Percentiles rank a stretch among this genome's conserved stretches.
Conservation (phyloP, 2,113 vertebrate species). For the Psophia crepitans region DNA sequence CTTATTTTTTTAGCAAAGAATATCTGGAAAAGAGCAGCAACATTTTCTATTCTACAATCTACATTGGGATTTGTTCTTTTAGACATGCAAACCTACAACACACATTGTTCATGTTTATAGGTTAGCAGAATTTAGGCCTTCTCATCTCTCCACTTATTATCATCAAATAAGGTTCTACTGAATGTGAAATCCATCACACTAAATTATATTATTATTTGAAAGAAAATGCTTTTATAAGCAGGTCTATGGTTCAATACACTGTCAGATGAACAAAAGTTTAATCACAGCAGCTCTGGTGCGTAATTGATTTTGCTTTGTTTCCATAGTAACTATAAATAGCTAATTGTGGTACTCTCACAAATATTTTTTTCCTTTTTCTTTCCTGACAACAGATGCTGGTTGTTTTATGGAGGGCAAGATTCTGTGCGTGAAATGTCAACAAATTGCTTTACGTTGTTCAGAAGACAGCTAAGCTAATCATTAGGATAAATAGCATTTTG, state of each 20-base stretch:
- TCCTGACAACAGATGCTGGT: slow-evolving; percentile 4
- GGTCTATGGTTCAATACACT: neutral
- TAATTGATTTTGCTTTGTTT: slow-evolving; percentile 52
- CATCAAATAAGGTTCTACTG: neutral
- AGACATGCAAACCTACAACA: neutral
- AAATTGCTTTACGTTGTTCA: neutral
- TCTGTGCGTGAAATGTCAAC: neutral
- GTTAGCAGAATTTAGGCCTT: neutral
- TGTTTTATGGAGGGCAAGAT: slow-evolving; percentile 27
- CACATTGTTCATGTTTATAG: neutral
- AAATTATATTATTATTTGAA: neutral
- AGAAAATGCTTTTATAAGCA: neutral
- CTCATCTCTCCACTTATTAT: neutral
- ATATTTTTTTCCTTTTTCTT: slow-evolving; percentile 50
- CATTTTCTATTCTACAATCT: neutral
- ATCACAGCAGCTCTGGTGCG: slow-evolving; percentile 9
- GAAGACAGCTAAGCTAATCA: neutral
- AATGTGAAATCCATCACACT: neutral
- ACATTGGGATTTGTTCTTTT: neutral
- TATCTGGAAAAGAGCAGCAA: neutral
- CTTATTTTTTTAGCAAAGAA: neutral
- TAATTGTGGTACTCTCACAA: slow-evolving; percentile 44
- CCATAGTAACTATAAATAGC: slow-evolving; percentile 60
- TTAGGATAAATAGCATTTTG: neutral
- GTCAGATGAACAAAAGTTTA: neutral